Percentiles rank a stretch among this genome's conserved stretches.
These are phyloP conservation scores for Sarcophilus harrisii DNA, from an alignment of 2,797 vertebrate genomes.

Conservation along the genomic window DNA sequence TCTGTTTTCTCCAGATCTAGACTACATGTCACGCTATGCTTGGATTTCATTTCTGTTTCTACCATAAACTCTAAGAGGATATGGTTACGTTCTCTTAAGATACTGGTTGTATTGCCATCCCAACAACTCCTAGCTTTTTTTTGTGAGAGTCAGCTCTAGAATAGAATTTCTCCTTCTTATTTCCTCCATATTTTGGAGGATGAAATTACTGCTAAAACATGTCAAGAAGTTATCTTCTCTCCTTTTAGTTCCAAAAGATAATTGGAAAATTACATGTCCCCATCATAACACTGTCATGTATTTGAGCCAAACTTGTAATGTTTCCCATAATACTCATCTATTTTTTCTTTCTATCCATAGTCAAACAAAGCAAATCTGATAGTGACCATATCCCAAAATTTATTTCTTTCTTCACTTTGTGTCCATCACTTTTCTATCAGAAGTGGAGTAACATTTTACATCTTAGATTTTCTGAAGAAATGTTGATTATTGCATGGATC, in stretches of 20 bases:
- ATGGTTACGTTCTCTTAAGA: not conserved
- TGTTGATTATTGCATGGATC: not conserved
- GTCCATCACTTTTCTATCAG: not conserved
- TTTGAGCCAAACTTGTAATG: not conserved
- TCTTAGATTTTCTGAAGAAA: not conserved
- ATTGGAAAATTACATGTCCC: not conserved
- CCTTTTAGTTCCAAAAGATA: not conserved
- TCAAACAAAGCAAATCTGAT: not conserved
- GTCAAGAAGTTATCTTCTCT: not conserved
- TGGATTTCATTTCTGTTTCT: not conserved
- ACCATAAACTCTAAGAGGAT: not conserved
- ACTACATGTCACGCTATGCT: not conserved
- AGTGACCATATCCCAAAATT: not conserved
- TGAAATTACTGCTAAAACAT: not conserved
- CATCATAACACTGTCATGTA: not conserved
- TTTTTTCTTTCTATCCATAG: not conserved
- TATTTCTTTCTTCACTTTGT: not conserved
- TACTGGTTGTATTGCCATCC: not conserved
- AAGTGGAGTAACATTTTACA: not conserved
- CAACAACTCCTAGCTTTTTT: not conserved
- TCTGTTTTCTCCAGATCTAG: not conserved
- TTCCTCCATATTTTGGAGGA: not conserved
- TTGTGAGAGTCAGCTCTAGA: not conserved
- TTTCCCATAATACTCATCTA: not conserved
- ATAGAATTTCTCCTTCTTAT: not conserved